phyloP scores from a whole-genome alignment of 2,113 vertebrate genomes.

The Chaetops frenatus region DNA sequence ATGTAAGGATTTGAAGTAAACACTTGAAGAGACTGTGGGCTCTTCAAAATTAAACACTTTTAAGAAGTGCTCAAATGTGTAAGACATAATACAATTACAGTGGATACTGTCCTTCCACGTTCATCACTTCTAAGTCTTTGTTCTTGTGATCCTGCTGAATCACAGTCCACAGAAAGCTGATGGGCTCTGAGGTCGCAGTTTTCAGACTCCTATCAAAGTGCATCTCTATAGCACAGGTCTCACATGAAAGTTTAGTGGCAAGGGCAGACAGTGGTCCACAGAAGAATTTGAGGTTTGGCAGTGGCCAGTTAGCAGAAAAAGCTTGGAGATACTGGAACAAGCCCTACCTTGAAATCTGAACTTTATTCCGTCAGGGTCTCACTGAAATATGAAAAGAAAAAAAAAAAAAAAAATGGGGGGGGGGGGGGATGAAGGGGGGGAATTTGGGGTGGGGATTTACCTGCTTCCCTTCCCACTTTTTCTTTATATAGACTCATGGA shows the following conservation, averaged over 20 bases:
- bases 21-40: neutral
- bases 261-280: neutral
- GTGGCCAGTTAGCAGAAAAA: neutral
- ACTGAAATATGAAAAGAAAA: neutral
- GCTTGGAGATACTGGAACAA: neutral
- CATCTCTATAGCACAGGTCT: neutral
- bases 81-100: neutral
- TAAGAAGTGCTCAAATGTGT: neutral
- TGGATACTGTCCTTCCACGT: neutral
- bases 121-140: neutral
- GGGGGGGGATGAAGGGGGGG: no score
- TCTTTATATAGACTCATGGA: neutral
- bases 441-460: neutral
- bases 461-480: neutral
- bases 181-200: neutral
- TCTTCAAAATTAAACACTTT: neutral
- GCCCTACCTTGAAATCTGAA: neutral
- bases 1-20: neutral
- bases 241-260: neutral
- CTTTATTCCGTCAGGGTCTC: neutral
- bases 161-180: neutral
- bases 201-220: neutral
- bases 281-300: neutral
- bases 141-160: neutral
- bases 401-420: fast-evolving